Conservation (phyloP, 2,888 invertebrate genomes). For the Machimus rusticus region DNA sequence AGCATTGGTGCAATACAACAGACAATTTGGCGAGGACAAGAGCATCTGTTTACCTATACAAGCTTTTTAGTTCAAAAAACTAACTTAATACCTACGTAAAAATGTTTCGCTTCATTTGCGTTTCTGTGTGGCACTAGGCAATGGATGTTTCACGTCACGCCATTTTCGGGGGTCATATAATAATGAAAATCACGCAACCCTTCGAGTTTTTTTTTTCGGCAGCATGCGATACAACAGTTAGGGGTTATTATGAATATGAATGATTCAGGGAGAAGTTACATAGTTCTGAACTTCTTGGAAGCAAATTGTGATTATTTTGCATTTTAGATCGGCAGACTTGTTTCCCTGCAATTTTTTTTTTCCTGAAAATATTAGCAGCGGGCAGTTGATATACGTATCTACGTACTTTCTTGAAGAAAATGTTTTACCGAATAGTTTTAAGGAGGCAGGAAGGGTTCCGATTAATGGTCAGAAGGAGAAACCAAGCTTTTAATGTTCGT, state of each 20-base stretch:
- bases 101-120: background rate
- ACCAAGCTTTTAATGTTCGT: background rate
- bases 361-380: background rate
- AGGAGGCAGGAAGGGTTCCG: background rate
- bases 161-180: constrained; percentile 81
- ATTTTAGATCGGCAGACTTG: background rate
- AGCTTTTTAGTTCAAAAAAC: background rate
- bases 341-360: background rate
- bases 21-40: background rate
- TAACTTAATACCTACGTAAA: background rate
- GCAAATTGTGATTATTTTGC: background rate
- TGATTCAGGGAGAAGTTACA: constrained; percentile 34
- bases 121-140: background rate
- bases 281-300: background rate
- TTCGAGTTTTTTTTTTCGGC: constrained; percentile 55
- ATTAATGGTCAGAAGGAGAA: background rate
- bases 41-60: background rate
- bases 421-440: background rate
- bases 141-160: constrained; percentile 73
- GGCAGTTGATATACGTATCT: background rate
- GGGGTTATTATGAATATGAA: constrained; percentile 1
- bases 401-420: background rate
- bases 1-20: background rate
- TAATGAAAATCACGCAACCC: constrained; percentile 64
- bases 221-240: constrained; percentile 14